These are phyloP conservation scores for Grammatotria lemairii DNA, from an alignment of 2,113 vertebrate genomes.

Conservation along the genomic window DNA sequence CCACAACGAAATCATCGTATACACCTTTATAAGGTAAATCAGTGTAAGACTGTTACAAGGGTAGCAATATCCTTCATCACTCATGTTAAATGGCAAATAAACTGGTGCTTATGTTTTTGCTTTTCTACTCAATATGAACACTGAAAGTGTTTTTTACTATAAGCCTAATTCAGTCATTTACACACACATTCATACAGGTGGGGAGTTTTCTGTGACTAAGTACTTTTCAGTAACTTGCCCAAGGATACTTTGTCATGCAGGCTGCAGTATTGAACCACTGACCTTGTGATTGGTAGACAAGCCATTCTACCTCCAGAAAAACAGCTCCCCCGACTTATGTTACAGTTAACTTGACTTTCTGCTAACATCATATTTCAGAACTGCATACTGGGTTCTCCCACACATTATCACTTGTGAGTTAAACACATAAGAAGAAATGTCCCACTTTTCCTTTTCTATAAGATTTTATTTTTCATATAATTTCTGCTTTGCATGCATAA, in stretches of 20 bases:
- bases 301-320: background rate
- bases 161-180: background rate
- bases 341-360: background rate
- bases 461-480: background rate
- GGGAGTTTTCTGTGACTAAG: background rate
- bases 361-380: background rate
- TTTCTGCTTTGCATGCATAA: background rate
- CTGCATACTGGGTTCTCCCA: background rate
- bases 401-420: background rate
- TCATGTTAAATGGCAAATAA: background rate
- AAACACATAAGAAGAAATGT: background rate
- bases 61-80: background rate
- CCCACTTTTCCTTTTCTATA: background rate
- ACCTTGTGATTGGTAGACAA: background rate
- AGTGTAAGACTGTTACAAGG: background rate
- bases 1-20: background rate
- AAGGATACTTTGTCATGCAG: background rate
- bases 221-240: background rate
- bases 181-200: background rate
- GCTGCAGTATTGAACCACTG: background rate
- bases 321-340: background rate
- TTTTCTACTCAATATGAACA: background rate
- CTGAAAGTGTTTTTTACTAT: background rate
- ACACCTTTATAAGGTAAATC: background rate
- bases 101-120: background rate